A percentile compares a stretch with the other conserved stretches of the same genome.
These are phyloP conservation scores for Lumbricus terrestris DNA, from an alignment of 2,888 invertebrate species.

Conservation along the genomic window DNA sequence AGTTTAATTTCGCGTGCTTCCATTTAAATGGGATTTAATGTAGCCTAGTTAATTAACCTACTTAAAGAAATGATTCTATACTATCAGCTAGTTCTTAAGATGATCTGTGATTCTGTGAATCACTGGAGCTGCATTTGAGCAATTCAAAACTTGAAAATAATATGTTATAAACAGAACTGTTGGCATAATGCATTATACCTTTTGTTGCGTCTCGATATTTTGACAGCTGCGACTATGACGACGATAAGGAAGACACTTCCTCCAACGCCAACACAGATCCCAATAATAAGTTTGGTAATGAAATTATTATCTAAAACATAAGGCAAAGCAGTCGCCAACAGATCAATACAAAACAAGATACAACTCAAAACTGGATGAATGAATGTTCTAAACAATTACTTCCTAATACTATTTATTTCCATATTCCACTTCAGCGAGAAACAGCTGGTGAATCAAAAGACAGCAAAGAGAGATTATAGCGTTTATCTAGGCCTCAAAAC, in stretches of 20 bases:
- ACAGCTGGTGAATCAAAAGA: too few species aligned
- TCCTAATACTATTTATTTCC: background rate
- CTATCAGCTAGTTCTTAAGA: background rate
- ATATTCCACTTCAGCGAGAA: background rate
- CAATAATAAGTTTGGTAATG: background rate
- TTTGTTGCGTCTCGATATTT: background rate
- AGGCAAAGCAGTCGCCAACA: background rate
- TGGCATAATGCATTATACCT: background rate
- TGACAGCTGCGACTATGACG: background rate
- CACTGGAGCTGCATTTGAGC: background rate
- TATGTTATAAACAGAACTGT: background rate
- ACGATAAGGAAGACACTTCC: background rate
- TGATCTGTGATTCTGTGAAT: background rate
- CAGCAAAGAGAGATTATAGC: too few species aligned
- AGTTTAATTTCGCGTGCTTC: background rate
- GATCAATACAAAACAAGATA: background rate
- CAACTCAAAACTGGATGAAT: background rate
- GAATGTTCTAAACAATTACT: background rate
- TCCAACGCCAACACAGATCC: background rate
- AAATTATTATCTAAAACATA: background rate
- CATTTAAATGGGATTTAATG: background rate
- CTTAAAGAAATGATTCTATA: background rate
- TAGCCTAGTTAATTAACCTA: too few species aligned
- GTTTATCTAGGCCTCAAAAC: too few species aligned
- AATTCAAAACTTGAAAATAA: background rate